These are phyloP conservation scores for Priocnemis perturbator DNA, from an alignment of 2,888 invertebrate genomes.

Conservation along the genomic window DNA sequence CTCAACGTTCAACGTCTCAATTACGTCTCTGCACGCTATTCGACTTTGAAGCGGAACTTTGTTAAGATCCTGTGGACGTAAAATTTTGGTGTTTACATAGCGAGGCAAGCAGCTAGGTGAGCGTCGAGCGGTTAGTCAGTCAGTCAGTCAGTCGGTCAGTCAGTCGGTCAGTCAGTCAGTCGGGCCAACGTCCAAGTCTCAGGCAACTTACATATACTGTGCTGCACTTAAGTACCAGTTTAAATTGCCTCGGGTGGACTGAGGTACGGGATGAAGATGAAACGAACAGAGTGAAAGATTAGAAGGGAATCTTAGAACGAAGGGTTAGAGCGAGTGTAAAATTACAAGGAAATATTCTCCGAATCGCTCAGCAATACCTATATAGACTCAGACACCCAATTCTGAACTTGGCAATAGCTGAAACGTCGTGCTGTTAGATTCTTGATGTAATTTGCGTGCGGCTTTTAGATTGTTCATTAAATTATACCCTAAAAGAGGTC, in stretches of 20 bases:
- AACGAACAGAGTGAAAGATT: neutral
- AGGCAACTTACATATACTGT: neutral
- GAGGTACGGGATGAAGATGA: neutral
- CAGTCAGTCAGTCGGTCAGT: no score
- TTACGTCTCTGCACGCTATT: neutral
- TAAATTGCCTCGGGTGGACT: neutral
- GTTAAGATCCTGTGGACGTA: neutral
- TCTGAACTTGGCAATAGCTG: slow-evolving; percentile 21
- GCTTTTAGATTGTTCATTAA: slow-evolving; percentile 11
- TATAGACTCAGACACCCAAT: slow-evolving; percentile 15
- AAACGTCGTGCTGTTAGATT: slow-evolving; percentile 14
- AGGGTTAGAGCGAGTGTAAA: neutral
- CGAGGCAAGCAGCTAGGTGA: no score
- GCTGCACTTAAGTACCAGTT: neutral
- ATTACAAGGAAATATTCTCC: neutral
- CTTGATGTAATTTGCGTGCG: slow-evolving; percentile 12
- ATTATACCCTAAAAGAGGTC: slow-evolving; percentile 1
- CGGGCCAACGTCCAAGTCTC: no score
- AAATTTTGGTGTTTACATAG: no score
- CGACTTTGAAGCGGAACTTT: neutral
- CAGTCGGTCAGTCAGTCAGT: no score
- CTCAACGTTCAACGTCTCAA: no score
- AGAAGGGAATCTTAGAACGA: neutral
- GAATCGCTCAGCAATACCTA: no score
- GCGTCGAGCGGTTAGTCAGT: no score